Conservation (phyloP, 1,140 invertebrate genomes). For the Macrotrachela quadricornifera region DNA sequence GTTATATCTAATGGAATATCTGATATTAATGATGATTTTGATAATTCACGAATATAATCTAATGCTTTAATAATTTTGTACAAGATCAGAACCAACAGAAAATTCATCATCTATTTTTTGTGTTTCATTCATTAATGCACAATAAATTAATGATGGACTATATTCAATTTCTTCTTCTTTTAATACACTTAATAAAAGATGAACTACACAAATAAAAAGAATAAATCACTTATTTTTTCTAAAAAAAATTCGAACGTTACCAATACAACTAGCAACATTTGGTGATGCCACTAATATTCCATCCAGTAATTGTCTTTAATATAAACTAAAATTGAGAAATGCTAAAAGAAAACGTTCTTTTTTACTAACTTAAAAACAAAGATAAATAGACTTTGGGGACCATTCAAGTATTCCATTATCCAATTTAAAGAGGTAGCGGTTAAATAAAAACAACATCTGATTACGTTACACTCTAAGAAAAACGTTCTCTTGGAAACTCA, state of each 20-base stretch:
- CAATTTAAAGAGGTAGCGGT: too few relatives aligned
- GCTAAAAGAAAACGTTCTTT: too few relatives aligned
- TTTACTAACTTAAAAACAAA: too few relatives aligned
- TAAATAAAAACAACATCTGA: too few relatives aligned
- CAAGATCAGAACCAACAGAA: slow-evolving; percentile 68
- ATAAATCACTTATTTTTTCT: slow-evolving; percentile 9
- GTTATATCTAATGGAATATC: slow-evolving; percentile 48
- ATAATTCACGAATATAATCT: slow-evolving; percentile 65
- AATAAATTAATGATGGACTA: slow-evolving; percentile 68
- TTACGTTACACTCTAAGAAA: too few relatives aligned
- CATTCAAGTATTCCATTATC: too few relatives aligned
- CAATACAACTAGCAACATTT: slow-evolving; percentile 67
- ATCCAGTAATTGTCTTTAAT: slow-evolving; percentile 75
- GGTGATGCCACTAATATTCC: slow-evolving; percentile 84
- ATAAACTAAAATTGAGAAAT: slow-evolving; percentile 68
- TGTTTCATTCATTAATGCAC: slow-evolving; percentile 70
- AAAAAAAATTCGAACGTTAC: slow-evolving; percentile 37
- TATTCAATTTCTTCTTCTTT: slow-evolving; percentile 44
- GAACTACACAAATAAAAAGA: slow-evolving; percentile 31
- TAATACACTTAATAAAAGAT: slow-evolving; percentile 58
- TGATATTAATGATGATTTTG: slow-evolving; percentile 53
- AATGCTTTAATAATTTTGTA: slow-evolving; percentile 51
- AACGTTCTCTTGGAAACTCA: too few relatives aligned
- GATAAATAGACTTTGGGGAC: too few relatives aligned
- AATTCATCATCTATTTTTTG: slow-evolving; percentile 53